Conservation (phyloP, 2,797 vertebrate genomes). For the Miichthys miiuy region DNA sequence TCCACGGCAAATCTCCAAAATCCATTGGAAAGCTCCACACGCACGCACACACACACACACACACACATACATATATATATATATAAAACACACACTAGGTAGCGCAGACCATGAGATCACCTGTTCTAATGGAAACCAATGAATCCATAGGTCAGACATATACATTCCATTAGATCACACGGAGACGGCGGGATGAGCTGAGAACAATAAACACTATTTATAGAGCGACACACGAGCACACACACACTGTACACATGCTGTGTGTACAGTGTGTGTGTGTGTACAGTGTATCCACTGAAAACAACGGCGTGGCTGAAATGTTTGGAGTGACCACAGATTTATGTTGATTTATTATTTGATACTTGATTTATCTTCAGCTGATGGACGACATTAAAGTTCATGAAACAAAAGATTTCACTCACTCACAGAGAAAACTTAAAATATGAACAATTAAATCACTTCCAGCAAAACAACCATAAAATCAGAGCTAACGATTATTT, state of each 20-base stretch:
- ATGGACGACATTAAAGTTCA: too few species aligned
- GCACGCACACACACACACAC: conserved; percentile 35
- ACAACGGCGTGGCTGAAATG: too few species aligned
- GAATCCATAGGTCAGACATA: background rate
- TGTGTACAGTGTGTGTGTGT: background rate
- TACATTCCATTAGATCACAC: background rate
- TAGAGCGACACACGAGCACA: background rate
- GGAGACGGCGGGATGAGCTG: conserved; percentile 4
- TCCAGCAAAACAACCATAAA: too few species aligned
- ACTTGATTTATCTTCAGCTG: too few species aligned
- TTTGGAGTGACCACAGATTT: too few species aligned
- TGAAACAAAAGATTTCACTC: too few species aligned
- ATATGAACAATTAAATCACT: too few species aligned
- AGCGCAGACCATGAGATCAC: conserved; percentile 7
- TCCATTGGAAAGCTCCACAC: conserved; percentile 34
- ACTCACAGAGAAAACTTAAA: too few species aligned
- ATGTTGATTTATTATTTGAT: too few species aligned
- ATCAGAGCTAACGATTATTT: too few species aligned
- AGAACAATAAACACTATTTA: conserved; percentile 29
- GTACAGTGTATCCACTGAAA: background rate
- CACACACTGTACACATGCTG: background rate
- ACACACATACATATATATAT: background rate
- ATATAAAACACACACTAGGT: too few species aligned
- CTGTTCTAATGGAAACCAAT: conserved; percentile 22
- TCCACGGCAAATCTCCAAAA: conserved; percentile 48